Conservation (phyloP, 2,113 vertebrate genomes). For the Martes martes region DNA sequence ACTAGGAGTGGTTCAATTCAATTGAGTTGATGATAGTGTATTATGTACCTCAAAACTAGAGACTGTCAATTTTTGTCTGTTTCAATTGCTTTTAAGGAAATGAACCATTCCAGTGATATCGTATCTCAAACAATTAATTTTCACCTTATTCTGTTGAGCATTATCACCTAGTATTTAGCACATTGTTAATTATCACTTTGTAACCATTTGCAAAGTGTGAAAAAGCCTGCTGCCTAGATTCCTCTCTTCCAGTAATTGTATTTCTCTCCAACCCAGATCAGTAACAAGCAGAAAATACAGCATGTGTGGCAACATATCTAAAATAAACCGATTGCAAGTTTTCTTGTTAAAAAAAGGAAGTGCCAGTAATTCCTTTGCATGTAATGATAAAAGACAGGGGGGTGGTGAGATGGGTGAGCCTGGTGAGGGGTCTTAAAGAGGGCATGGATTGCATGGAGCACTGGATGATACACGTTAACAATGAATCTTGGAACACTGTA, state of each 20-base stretch:
- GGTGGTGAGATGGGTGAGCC: no score
- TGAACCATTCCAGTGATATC: slow-evolving; percentile 46
- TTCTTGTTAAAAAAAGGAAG: neutral
- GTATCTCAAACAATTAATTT: slow-evolving; percentile 74
- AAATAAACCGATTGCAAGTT: slow-evolving; percentile 23
- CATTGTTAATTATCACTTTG: slow-evolving; percentile 76
- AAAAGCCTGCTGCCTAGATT: slow-evolving; percentile 39
- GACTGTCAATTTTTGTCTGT: slow-evolving; percentile 52
- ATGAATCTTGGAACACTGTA: no score
- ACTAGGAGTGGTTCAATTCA: slow-evolving; percentile 37
- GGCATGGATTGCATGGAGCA: no score
- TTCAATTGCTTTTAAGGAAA: slow-evolving; percentile 65
- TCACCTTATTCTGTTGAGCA: slow-evolving; percentile 73
- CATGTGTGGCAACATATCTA: neutral
- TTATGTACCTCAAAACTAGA: slow-evolving; percentile 35
- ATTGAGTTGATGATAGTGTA: slow-evolving; percentile 43
- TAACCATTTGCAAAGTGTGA: slow-evolving; percentile 78
- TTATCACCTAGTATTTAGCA: slow-evolving; percentile 76
- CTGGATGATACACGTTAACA: no score
- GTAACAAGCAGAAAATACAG: slow-evolving; percentile 34
- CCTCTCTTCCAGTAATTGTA: slow-evolving; percentile 47
- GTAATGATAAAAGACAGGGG: neutral
- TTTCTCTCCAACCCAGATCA: slow-evolving; percentile 1
- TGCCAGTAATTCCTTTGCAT: neutral
- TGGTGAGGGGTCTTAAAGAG: no score